Conservation (phyloP, 92 coral and sea anemone species). For the Micromussa lordhowensis region DNA sequence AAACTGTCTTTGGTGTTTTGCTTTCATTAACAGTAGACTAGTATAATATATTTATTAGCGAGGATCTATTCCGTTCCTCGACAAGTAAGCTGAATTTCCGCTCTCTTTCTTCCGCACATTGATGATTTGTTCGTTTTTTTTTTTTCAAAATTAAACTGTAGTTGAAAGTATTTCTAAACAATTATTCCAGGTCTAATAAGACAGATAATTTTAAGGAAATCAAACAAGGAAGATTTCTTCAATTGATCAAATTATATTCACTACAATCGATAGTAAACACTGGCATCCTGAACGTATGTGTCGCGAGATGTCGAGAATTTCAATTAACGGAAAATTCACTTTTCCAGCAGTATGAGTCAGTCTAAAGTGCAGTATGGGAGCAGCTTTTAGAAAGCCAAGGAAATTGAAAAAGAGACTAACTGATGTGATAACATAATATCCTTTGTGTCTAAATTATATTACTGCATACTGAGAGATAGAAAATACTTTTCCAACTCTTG, state of each 20-base stretch:
- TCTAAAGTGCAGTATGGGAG: background rate
- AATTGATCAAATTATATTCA: background rate
- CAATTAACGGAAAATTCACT: background rate
- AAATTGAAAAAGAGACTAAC: background rate
- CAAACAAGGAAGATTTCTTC: background rate
- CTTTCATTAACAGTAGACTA: background rate
- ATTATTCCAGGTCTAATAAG: background rate
- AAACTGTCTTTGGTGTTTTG: background rate
- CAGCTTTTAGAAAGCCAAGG: background rate
- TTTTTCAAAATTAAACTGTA: background rate
- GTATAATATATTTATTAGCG: background rate
- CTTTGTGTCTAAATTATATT: background rate
- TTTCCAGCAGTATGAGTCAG: background rate
- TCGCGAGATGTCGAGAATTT: background rate
- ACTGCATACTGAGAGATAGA: background rate
- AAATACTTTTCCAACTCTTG: no score
- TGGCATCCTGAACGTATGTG: background rate
- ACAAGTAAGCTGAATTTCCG: background rate
- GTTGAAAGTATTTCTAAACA: background rate
- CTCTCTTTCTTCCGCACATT: background rate
- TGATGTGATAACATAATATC: background rate
- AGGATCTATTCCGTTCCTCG: background rate
- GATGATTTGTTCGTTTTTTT: background rate
- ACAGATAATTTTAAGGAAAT: background rate
- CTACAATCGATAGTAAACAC: background rate